Evolutionary conservation across 1,140 invertebrate genomes (phyloP).

Genomic region (Holcopasites calliopsidis): DNA sequence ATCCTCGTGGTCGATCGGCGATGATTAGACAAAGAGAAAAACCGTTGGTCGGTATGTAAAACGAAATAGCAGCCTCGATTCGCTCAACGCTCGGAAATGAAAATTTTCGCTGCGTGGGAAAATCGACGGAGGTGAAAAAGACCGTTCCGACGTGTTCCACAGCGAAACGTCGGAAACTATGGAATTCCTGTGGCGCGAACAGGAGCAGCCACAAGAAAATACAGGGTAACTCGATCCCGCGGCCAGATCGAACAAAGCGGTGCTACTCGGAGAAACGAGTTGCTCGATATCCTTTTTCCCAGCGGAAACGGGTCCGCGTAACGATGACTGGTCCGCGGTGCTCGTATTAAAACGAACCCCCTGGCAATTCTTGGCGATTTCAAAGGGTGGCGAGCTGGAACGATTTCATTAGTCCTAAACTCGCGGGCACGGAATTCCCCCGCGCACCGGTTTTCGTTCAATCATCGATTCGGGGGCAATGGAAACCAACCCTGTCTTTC

Average conservation of each 20-base stretch:
- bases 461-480: neutral
- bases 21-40: no score
- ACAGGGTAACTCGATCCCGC: slow-evolving; percentile 7
- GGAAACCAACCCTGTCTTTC: neutral
- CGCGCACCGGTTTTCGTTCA: neutral
- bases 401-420: slow-evolving; percentile 15
- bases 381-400: slow-evolving; percentile 12
- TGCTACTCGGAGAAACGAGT: neutral
- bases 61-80: no score
- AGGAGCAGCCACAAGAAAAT: slow-evolving; percentile 6
- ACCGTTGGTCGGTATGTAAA: no score
- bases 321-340: neutral
- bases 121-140: no score
- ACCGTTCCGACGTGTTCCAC: no score
- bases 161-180: no score
- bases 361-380: slow-evolving; percentile 12
- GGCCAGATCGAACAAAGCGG: slow-evolving; percentile 3
- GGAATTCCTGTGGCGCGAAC: slow-evolving; percentile 16
- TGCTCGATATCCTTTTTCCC: slow-evolving; percentile 20
- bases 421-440: neutral
- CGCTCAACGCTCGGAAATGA: no score
- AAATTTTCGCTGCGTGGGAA: no score
- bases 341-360: slow-evolving; percentile 4
- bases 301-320: neutral
- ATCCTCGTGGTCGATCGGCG: no score